phyloP scores from a whole-genome alignment of 1,140 invertebrate genomes.

The Sweltsa coloradensis region DNA sequence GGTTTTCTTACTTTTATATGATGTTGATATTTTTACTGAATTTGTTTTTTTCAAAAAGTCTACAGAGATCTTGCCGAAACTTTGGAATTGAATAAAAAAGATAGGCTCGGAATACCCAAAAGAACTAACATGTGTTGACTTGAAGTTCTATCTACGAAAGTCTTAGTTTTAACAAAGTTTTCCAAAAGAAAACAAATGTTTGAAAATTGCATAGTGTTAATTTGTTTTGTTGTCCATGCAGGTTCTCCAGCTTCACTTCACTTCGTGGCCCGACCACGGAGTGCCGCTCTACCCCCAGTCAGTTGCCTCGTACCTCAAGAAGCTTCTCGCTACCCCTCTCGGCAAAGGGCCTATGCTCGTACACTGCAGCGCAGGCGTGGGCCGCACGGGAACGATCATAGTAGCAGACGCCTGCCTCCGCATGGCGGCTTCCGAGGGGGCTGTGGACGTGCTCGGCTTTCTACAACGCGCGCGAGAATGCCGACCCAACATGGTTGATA shows the following conservation, averaged over 20 bases:
- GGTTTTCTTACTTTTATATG: no score
- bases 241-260: constrained; percentile 53
- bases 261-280: constrained; percentile 58
- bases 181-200: no score
- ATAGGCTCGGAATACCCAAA: no score
- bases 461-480: constrained; percentile 17
- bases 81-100: no score
- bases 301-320: constrained; percentile 52
- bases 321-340: constrained; percentile 40
- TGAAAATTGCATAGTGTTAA: no score
- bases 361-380: constrained; percentile 62
- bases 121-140: no score
- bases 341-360: constrained; percentile 52
- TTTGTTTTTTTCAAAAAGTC: no score
- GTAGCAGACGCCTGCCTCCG: constrained; percentile 25
- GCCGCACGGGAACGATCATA: constrained; percentile 55
- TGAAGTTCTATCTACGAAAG: no score
- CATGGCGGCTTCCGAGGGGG: constrained; percentile 21
- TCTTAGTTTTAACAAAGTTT: background rate
- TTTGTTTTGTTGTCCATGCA: constrained; percentile 20
- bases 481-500: constrained; percentile 27
- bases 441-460: constrained; percentile 21
- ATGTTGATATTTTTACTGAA: no score
- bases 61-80: no score
- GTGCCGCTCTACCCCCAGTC: constrained; percentile 57